Conservation (phyloP, 2,113 vertebrate species). For the Phrynocephalus versicolor region DNA sequence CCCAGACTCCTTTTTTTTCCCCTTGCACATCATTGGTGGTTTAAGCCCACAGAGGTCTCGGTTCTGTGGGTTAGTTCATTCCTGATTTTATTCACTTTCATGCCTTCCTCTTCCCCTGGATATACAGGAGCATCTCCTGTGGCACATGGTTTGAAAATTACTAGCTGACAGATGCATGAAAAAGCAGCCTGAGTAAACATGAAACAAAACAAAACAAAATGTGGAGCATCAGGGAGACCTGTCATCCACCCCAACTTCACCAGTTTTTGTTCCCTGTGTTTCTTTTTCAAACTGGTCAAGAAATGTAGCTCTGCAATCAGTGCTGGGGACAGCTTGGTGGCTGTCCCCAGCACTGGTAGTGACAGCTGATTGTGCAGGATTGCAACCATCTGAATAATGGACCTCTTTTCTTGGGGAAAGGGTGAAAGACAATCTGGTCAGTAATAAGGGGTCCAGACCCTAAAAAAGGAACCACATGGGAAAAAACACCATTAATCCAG, state of each 20-base stretch:
- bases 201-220: too few species aligned
- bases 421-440: rapidly evolving
- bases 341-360: background rate
- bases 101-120: background rate
- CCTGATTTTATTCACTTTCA: background rate
- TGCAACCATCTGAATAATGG: background rate
- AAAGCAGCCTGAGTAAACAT: background rate
- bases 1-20: background rate
- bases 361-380: background rate
- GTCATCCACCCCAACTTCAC: background rate
- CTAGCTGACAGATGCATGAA: background rate
- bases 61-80: background rate
- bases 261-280: background rate
- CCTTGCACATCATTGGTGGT: background rate
- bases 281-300: background rate
- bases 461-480: background rate
- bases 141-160: background rate
- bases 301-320: background rate
- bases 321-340: too few species aligned
- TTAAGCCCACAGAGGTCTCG: background rate
- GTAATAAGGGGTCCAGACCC: background rate
- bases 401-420: background rate
- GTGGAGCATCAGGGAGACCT: too few species aligned
- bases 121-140: background rate
- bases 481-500: conserved; percentile 17